Conservation (phyloP, 2,113 vertebrate genomes). For the Microcebus murinus region DNA sequence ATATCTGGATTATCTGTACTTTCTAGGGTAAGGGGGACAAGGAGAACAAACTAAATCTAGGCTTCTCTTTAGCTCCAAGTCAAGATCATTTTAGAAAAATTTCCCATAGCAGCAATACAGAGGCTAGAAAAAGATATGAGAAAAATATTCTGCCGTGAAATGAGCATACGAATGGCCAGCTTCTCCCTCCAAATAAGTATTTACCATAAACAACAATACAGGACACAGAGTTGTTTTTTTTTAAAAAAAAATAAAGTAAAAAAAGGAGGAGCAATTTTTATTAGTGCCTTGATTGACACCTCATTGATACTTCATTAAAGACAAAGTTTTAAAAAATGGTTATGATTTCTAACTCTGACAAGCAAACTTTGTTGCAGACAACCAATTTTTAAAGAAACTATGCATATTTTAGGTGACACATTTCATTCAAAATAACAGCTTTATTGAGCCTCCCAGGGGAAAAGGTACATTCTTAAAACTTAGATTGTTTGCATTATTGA, state of each 20-base stretch:
- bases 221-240: not conserved
- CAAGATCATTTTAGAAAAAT: slow-evolving; percentile 1
- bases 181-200: not conserved
- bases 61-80: not conserved
- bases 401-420: not conserved
- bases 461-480: not conserved
- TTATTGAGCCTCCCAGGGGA: not conserved
- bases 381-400: not conserved
- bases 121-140: not conserved
- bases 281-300: not conserved
- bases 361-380: not conserved
- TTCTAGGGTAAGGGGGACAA: not conserved
- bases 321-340: slow-evolving; percentile 28
- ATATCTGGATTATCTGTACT: not conserved
- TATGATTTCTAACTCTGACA: not conserved
- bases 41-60: not conserved
- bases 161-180: not conserved
- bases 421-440: slow-evolving; percentile 29
- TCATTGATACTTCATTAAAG: not conserved
- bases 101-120: not conserved
- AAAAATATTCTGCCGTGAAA: not conserved
- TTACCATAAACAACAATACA: not conserved
- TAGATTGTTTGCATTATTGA: slow-evolving; percentile 31
- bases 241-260: too few relatives aligned
- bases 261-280: not conserved